These are phyloP conservation scores for Eidolon helvum DNA, from an alignment of 2,113 vertebrate genomes.

Conservation along the genomic window DNA sequence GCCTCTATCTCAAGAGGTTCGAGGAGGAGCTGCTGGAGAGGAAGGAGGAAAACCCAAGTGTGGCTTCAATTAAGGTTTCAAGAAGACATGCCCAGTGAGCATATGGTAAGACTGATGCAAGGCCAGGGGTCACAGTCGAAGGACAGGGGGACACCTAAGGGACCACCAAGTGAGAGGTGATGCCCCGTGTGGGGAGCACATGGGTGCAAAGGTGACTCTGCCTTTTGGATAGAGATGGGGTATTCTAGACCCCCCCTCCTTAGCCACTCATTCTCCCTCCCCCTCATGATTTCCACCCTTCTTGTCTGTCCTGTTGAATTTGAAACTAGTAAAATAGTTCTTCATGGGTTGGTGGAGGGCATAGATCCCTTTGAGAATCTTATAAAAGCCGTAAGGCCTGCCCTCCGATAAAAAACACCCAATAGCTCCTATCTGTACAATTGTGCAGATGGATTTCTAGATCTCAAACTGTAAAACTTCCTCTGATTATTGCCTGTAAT, in stretches of 20 bases:
- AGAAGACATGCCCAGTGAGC: background rate
- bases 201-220: background rate
- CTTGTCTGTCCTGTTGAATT: background rate
- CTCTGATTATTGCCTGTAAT: background rate
- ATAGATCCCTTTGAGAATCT: background rate
- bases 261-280: background rate
- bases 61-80: background rate
- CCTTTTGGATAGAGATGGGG: background rate
- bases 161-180: background rate
- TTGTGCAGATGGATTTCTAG: background rate
- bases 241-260: background rate
- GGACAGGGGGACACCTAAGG: background rate
- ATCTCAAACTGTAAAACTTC: background rate
- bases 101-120: background rate
- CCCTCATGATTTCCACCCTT: background rate
- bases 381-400: background rate
- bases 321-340: background rate
- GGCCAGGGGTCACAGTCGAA: too few species aligned
- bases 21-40: background rate
- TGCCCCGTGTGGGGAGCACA: too few species aligned
- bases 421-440: rapidly evolving
- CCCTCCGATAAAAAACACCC: background rate
- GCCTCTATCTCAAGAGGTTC: background rate
- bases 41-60: background rate
- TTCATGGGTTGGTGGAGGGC: background rate